Conservation (phyloP, 2,113 vertebrate species). For the Corydoras maculifer region DNA sequence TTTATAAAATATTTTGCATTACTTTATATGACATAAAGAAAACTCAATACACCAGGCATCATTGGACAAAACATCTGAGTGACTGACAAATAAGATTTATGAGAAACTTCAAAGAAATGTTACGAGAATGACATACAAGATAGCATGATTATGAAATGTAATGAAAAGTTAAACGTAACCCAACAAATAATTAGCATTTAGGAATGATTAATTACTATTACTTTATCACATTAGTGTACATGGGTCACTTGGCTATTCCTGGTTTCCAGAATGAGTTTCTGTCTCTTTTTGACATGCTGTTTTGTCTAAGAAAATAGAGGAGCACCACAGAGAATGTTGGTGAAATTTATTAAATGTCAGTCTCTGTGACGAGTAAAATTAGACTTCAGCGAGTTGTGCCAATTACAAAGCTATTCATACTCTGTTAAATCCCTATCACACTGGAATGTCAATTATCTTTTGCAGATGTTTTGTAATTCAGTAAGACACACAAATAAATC, state of each 20-base stretch:
- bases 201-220: no score
- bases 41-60: no score
- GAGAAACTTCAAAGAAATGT: no score
- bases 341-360: conserved; percentile 42
- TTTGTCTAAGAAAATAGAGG: conserved; percentile 1
- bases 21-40: no score
- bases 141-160: no score
- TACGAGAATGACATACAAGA: no score
- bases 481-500: not conserved
- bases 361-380: conserved; percentile 43
- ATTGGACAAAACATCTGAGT: no score
- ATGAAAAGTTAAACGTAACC: no score
- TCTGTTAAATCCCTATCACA: conserved; percentile 38
- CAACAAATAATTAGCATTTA: no score
- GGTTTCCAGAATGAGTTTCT: conserved; percentile 3
- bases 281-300: conserved; percentile 7
- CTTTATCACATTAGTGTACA: not conserved
- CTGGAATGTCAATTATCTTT: conserved; percentile 24
- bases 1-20: no score
- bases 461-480: not conserved
- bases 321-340: conserved; percentile 16
- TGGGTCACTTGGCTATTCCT: conserved; percentile 18
- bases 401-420: conserved; percentile 36
- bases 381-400: conserved; percentile 32
- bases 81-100: no score